Percentiles rank a stretch among this genome's conserved stretches.
phyloP scores from a whole-genome alignment of 2,113 vertebrate species.

The Gopherus evgoodei region DNA sequence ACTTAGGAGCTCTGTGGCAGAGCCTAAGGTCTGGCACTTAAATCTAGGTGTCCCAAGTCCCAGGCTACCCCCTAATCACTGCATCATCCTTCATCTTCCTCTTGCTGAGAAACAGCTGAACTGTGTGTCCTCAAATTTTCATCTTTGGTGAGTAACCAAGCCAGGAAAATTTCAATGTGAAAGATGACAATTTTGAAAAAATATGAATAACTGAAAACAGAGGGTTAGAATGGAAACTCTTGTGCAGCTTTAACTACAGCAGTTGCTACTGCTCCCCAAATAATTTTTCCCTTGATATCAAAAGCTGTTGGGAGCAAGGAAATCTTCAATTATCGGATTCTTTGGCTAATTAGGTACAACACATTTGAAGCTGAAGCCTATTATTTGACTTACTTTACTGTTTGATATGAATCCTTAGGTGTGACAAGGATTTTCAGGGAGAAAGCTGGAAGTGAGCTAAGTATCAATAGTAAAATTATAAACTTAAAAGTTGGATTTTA shows the following conservation, averaged over 20 bases:
- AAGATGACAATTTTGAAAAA: not conserved
- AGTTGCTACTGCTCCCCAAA: not conserved
- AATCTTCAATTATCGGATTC: conserved; percentile 16
- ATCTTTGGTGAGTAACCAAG: not conserved
- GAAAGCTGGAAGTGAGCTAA: not conserved
- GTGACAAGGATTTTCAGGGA: conserved; percentile 8
- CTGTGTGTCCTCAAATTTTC: not conserved
- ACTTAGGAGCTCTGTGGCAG: not conserved
- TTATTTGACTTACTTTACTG: conserved; percentile 37
- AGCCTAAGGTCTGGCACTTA: not conserved
- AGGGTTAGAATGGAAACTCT: not conserved
- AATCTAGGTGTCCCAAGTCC: not conserved
- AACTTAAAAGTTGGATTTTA: not conserved
- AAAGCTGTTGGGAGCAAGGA: not conserved
- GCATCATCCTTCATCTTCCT: not conserved
- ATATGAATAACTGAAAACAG: not conserved
- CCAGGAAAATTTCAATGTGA: not conserved
- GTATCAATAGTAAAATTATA: not conserved
- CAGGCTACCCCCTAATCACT: not conserved
- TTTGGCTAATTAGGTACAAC: conserved; percentile 46
- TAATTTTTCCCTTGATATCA: conserved; percentile 5
- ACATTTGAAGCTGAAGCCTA: not conserved
- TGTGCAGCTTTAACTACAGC: not conserved
- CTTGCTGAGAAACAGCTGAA: not conserved
- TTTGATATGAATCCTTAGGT: not conserved